Evolutionary conservation across 2,797 vertebrate genomes (phyloP).

Genomic region (Coendou prehensilis): DNA sequence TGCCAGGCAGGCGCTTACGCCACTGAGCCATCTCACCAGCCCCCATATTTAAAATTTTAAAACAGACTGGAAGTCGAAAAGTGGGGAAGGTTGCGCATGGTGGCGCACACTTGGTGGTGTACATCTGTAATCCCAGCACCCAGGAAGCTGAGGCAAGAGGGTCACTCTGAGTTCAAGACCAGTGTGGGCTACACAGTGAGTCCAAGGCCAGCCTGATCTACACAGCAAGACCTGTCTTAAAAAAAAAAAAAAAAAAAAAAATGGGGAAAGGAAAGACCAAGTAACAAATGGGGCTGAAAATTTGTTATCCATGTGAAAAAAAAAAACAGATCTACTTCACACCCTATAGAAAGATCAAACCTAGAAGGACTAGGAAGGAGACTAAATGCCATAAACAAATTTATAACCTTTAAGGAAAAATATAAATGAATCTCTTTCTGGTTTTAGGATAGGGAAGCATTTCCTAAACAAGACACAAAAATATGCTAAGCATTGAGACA

Average conservation of each 20-base stretch:
- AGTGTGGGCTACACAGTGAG: not conserved
- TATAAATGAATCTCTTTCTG: slow-evolving; percentile 4
- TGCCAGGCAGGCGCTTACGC: too few relatives aligned
- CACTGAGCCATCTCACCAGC: too few relatives aligned
- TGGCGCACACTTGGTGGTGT: not conserved
- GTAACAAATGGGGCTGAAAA: slow-evolving; percentile 14
- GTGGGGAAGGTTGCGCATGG: not conserved
- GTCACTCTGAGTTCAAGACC: not conserved
- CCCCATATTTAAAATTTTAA: slow-evolving; percentile 8
- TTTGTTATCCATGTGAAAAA: not conserved
- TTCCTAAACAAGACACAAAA: slow-evolving; percentile 59
- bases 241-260: not conserved
- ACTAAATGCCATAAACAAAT: slow-evolving; percentile 31
- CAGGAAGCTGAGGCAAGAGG: not conserved
- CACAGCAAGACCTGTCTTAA: not conserved
- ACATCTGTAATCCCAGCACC: not conserved
- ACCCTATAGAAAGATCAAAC: not conserved
- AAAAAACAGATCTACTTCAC: slow-evolving; percentile 39
- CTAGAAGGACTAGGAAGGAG: not conserved
- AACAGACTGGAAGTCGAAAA: not conserved
- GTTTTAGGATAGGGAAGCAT: not conserved
- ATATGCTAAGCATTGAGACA: not conserved
- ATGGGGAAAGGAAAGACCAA: slow-evolving; percentile 18
- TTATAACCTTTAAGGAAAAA: slow-evolving; percentile 52
- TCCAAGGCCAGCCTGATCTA: not conserved